Evolutionary conservation across 1,140 invertebrate genomes (phyloP).

Genomic region (Drosophila elegans): DNA sequence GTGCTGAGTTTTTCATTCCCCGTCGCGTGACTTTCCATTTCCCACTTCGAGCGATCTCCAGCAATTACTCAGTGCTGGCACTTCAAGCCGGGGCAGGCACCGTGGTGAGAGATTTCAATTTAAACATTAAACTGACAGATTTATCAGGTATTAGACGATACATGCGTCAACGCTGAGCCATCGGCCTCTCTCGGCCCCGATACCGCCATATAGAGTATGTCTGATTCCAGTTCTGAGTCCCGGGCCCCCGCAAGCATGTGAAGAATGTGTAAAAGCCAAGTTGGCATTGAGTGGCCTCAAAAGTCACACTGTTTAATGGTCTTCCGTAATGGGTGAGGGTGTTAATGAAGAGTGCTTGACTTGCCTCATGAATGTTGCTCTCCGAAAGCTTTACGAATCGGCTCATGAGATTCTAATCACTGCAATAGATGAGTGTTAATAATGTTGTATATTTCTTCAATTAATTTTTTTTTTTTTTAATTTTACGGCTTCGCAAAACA

Average conservation of each 20-base stretch:
- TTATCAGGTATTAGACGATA: slow-evolving; percentile 84
- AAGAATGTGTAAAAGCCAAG: slow-evolving; percentile 29
- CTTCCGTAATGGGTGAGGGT: slow-evolving; percentile 6
- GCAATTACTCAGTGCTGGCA: slow-evolving; percentile 27
- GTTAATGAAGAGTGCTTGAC: slow-evolving; percentile 2
- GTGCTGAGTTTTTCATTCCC: slow-evolving; percentile 35
- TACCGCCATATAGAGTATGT: slow-evolving; percentile 11
- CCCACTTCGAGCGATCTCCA: slow-evolving; percentile 11
- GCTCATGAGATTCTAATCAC: background rate
- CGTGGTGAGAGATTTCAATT: slow-evolving; percentile 82
- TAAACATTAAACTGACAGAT: slow-evolving; percentile 83
- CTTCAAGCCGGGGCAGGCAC: slow-evolving; percentile 37
- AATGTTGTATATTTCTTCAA: background rate
- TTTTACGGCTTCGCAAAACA: too few species aligned
- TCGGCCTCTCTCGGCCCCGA: slow-evolving; percentile 15
- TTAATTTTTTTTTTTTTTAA: background rate
- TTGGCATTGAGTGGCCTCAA: slow-evolving; percentile 5
- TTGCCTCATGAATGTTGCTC: background rate
- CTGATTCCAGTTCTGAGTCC: slow-evolving; percentile 7
- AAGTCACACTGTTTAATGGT: slow-evolving; percentile 19
- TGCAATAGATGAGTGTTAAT: background rate
- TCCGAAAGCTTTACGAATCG: background rate
- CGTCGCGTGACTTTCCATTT: slow-evolving; percentile 31
- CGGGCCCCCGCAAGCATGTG: slow-evolving; percentile 11
- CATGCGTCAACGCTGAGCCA: slow-evolving; percentile 62